phyloP scores from a whole-genome alignment of 2,888 invertebrate species.

The Flexamia atlantica region DNA sequence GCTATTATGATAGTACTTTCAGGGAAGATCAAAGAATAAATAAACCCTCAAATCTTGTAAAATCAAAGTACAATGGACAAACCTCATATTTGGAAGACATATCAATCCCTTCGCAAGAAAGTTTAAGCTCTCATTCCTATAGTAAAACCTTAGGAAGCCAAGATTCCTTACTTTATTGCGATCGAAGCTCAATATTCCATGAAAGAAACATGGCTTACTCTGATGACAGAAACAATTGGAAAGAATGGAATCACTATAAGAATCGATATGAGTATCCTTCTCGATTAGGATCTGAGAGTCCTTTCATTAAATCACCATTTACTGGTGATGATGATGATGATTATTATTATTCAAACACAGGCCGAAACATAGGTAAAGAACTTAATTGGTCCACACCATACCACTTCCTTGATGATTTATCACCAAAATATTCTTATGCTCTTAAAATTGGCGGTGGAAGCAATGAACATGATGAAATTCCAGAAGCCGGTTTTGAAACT shows the following conservation, averaged over 20 bases:
- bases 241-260: constrained; percentile 44
- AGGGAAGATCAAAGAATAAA: constrained; percentile 4
- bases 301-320: background rate
- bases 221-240: constrained; percentile 31
- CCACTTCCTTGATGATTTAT: background rate
- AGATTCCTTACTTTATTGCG: background rate
- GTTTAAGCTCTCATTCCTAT: background rate
- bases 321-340: background rate
- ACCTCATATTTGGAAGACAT: background rate
- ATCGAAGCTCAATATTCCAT: background rate
- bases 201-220: background rate
- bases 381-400: background rate
- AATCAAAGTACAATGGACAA: background rate
- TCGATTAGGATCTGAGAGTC: background rate
- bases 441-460: background rate
- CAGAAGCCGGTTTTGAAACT: background rate
- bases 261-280: constrained; percentile 31
- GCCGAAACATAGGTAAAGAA: background rate
- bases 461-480: background rate
- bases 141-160: background rate
- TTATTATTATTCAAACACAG: background rate
- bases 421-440: background rate
- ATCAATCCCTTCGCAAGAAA: background rate
- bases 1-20: background rate
- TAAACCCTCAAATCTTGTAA: background rate